These are phyloP conservation scores for Mechanitis mazaeus DNA, from an alignment of 2,888 invertebrate species.

Conservation along the genomic window DNA sequence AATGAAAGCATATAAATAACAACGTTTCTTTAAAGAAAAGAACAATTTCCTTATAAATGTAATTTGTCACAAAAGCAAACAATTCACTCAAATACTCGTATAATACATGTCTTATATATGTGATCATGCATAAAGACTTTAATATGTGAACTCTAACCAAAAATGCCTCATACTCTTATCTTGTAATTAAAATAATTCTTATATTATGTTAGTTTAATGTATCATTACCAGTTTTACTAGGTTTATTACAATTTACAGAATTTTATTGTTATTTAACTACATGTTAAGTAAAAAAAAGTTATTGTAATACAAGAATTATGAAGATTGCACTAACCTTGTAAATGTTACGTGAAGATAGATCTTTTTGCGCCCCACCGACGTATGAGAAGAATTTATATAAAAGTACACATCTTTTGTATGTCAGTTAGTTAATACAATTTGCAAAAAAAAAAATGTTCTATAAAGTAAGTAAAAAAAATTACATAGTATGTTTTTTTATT, in stretches of 20 bases:
- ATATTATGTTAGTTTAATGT: constrained; percentile 51
- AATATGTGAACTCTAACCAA: constrained; percentile 19
- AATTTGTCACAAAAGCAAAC: background rate
- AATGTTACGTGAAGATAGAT: constrained; percentile 45
- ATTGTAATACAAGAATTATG: constrained; percentile 59
- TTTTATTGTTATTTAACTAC: constrained; percentile 60
- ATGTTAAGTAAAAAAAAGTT: constrained; percentile 46
- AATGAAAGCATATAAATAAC: too few species aligned
- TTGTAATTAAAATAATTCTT: constrained; percentile 35
- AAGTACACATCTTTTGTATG: constrained; percentile 59
- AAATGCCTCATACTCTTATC: constrained; percentile 27
- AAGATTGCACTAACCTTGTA: constrained; percentile 62
- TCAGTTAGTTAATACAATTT: constrained; percentile 63
- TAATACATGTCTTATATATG: constrained; percentile 18
- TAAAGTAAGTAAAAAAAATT: constrained; percentile 53
- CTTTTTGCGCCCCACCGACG: constrained; percentile 63
- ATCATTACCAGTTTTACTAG: constrained; percentile 29
- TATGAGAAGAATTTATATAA: constrained; percentile 64
- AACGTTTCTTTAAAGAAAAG: too few species aligned
- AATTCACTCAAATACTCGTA: constrained; percentile 6
- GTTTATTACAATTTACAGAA: constrained; percentile 55
- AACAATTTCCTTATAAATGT: too few species aligned
- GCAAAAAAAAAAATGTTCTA: constrained; percentile 64
- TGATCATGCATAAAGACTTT: constrained; percentile 18
- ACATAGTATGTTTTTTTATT: too few species aligned